Base-by-base conservation (phyloP, 30 jellyfish, hydroid and myxozoan species). In the Catostylus mosaicus region DNA sequence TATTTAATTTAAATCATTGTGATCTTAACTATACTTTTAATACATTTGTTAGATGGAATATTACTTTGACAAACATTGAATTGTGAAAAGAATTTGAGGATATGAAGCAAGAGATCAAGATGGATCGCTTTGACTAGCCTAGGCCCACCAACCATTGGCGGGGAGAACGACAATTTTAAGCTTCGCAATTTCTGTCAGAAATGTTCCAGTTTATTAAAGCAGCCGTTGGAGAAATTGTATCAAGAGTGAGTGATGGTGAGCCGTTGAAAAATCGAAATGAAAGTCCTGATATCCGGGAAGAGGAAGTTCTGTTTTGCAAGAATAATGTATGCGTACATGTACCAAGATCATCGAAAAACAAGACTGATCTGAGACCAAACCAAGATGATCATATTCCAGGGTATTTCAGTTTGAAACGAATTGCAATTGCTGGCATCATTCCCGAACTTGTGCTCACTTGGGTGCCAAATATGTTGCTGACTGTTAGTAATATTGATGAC, bases 291-390 rank as follows among this genome's bases (percentile, higher is more conserved):
- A 27, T 82, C 5, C 59, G 50, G 20, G 95, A 93, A 47, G 99
- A 93, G 54, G 96, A 88, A 76, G 97, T 93, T 16, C 38, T 93
- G 59, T 43, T 87, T 61, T 93, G 99, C 68, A 93, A 93, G 67
- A 93, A 93, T 62, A 93, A 93, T 88, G 97, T 93, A 37, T 93
- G 99, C 73, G 97, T 93, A 8, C 94, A 87, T 51, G 30, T 35
- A 22, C 63, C 75, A 23, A 50, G 33, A 11, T 54, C 75, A 4
- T 61, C 65, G 27, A 35, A 59, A 26, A 27, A 48, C 56, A 35
- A 62, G 24, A 29, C n/a, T 48, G 90, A 35, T 37, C 16, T 30
- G 0, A 40, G 71, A 24, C 38, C 45, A 20, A 23, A 24, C 43
- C 77, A 78, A 27, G 78, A 35, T 29, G 89, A 65, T 27, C 97